These are phyloP conservation scores for Sitobion miscanthi DNA, from an alignment of 1,140 invertebrate species.

Conservation along the genomic window DNA sequence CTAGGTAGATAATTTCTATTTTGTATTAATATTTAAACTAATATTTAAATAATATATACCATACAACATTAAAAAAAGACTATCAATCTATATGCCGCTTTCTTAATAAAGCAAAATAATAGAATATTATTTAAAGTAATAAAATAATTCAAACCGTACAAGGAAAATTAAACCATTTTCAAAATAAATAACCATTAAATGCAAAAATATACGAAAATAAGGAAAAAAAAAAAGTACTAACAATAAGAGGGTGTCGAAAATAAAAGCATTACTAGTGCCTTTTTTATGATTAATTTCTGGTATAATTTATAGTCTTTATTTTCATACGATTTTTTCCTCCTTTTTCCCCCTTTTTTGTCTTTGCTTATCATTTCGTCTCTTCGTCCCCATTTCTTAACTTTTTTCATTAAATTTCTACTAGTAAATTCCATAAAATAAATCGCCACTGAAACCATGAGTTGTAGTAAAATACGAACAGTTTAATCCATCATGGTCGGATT, in stretches of 20 bases:
- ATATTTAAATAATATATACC: background rate
- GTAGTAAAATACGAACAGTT: background rate
- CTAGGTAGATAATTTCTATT: background rate
- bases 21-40: background rate
- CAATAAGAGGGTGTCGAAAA: conserved; percentile 4
- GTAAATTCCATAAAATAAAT: conserved; percentile 39
- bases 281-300: conserved; percentile 31
- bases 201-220: background rate
- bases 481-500: background rate
- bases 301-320: conserved; percentile 41
- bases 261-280: background rate
- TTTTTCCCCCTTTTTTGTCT: background rate
- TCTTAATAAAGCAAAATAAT: background rate
- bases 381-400: conserved; percentile 2
- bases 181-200: conserved; percentile 18
- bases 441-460: background rate
- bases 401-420: conserved; percentile 37
- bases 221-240: background rate
- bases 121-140: background rate
- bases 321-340: background rate
- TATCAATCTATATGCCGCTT: background rate
- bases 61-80: background rate
- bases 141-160: background rate
- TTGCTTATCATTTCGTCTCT: conserved; percentile 10
- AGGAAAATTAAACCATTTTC: background rate